These are phyloP conservation scores for Potamarius usumacintae DNA, from an alignment of 2,113 vertebrate species.

Conservation along the genomic window DNA sequence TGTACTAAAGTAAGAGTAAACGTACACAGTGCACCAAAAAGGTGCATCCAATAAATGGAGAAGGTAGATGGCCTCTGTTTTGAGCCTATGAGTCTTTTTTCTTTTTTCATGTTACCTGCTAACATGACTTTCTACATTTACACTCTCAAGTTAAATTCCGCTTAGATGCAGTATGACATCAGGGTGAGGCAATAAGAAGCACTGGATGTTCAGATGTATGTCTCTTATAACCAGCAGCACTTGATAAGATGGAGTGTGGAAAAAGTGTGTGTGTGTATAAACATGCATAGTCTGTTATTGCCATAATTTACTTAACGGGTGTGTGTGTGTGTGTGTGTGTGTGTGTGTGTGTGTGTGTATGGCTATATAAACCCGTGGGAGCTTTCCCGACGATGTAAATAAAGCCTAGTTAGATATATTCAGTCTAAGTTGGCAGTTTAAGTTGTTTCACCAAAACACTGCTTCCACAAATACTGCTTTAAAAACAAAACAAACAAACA, in stretches of 20 bases:
- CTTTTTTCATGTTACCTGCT: neutral
- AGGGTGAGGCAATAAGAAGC: neutral
- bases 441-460: neutral
- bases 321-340: neutral
- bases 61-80: neutral
- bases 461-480: neutral
- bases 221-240: neutral
- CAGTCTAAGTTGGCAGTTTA: neutral
- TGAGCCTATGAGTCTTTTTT: neutral
- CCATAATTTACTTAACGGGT: neutral
- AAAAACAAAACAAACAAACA: neutral
- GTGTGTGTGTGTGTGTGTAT: neutral
- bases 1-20: neutral
- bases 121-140: too few relatives aligned
- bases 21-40: neutral
- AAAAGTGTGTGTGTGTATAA: neutral
- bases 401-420: neutral
- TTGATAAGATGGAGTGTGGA: neutral
- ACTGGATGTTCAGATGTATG: neutral
- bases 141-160: neutral
- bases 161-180: neutral
- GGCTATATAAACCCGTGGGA: neutral
- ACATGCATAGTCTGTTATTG: neutral
- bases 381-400: neutral
- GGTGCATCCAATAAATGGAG: neutral